These are phyloP conservation scores for Dryobates pubescens DNA, from an alignment of 2,797 vertebrate genomes.

Conservation along the genomic window DNA sequence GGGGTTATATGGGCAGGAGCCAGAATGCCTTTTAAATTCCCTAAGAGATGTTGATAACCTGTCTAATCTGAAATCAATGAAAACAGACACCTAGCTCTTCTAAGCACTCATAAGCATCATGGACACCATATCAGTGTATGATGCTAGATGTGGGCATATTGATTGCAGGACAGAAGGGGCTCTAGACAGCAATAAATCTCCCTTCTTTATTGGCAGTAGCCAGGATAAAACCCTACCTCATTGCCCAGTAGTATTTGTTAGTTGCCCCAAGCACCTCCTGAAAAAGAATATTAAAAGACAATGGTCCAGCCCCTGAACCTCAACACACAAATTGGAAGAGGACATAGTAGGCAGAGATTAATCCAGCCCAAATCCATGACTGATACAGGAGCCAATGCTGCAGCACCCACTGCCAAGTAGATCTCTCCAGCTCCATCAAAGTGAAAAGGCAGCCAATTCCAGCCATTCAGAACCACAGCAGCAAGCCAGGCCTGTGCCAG, in stretches of 20 bases:
- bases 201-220: neutral
- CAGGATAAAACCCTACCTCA: neutral
- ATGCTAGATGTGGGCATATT: neutral
- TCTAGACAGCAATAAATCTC: neutral
- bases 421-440: neutral
- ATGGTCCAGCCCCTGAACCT: neutral
- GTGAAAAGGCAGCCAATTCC: neutral
- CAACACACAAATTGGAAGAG: neutral
- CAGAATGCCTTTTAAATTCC: neutral
- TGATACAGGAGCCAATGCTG: neutral
- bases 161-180: neutral
- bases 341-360: neutral
- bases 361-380: neutral
- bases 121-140: neutral
- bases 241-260: neutral
- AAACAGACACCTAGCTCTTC: neutral
- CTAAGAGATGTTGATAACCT: neutral
- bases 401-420: neutral
- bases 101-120: neutral
- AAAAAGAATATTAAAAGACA: neutral
- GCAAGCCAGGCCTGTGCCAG: neutral
- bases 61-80: neutral
- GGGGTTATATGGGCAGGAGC: neutral
- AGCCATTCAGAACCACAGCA: neutral
- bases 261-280: neutral